Conservation (phyloP, 1,140 invertebrate species). For the Bombus confusus region DNA sequence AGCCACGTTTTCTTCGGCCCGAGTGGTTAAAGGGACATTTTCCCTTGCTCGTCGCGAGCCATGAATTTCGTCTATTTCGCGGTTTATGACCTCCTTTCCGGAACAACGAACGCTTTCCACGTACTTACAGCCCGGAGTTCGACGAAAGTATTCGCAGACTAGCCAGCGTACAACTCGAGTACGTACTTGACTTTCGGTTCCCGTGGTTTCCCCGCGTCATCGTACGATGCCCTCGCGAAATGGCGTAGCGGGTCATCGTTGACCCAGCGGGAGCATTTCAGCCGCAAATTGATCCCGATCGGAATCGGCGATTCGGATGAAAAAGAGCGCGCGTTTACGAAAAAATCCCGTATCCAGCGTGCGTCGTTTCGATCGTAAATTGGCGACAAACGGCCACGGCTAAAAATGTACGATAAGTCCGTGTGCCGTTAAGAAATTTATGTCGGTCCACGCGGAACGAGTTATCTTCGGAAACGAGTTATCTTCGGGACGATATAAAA, state of each 20-base stretch:
- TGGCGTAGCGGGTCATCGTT: neutral
- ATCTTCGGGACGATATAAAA: slow-evolving; percentile 8
- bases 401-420: slow-evolving; percentile 31
- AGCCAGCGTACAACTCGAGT: neutral
- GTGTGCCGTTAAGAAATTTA: slow-evolving; percentile 23
- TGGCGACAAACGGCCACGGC: neutral
- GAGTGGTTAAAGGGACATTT: slow-evolving; percentile 37
- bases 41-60: neutral
- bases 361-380: slow-evolving; percentile 21
- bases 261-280: neutral
- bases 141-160: slow-evolving; percentile 39
- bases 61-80: slow-evolving; percentile 64
- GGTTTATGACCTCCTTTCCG: slow-evolving; percentile 56
- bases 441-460: neutral
- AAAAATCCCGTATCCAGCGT: slow-evolving; percentile 16
- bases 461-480: slow-evolving; percentile 13
- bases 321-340: neutral
- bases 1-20: neutral
- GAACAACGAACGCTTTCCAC: slow-evolving; percentile 60
- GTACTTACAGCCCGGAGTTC: slow-evolving; percentile 4
- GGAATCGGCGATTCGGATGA: slow-evolving; percentile 15
- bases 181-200: slow-evolving; percentile 16
- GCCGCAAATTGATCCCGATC: slow-evolving; percentile 20
- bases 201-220: neutral
- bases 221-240: neutral